phyloP scores from a whole-genome alignment of 2,797 vertebrate genomes.

The Botia kubotai region DNA sequence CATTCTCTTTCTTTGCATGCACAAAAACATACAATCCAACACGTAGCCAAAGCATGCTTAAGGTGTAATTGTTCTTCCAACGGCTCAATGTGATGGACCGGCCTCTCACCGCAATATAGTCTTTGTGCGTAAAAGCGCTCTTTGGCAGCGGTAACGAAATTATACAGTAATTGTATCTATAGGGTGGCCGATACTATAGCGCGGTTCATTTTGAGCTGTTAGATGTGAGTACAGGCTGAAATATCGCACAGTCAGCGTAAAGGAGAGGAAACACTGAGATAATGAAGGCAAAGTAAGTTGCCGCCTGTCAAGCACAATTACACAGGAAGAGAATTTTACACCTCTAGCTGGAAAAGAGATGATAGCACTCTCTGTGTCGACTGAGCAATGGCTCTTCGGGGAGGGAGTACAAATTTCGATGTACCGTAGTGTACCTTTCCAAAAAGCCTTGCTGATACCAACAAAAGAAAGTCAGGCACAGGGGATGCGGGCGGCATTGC shows the following conservation, averaged over 20 bases:
- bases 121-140: conserved; percentile 27
- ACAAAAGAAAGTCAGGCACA: neutral
- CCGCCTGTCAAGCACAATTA: conserved; percentile 41
- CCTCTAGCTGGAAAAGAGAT: conserved; percentile 20
- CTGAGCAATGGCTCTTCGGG: conserved; percentile 1
- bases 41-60: conserved; percentile 23
- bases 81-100: conserved; percentile 53
- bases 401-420: neutral
- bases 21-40: conserved; percentile 20
- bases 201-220: conserved; percentile 29
- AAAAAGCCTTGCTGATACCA: conserved; percentile 6
- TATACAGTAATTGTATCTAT: conserved; percentile 46
- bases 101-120: conserved; percentile 37
- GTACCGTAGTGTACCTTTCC: neutral
- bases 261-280: conserved; percentile 41
- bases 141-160: conserved; percentile 18
- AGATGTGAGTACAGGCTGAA: conserved; percentile 25
- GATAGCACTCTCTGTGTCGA: conserved; percentile 12
- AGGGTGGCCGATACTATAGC: conserved; percentile 26
- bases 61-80: conserved; percentile 45
- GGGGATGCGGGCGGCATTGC: neutral
- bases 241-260: conserved; percentile 43
- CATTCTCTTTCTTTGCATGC: conserved; percentile 11
- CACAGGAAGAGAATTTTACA: conserved; percentile 18
- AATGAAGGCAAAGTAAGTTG: conserved; percentile 42